Conservation (phyloP, 2,797 vertebrate species). For the Ibycter americanus region DNA sequence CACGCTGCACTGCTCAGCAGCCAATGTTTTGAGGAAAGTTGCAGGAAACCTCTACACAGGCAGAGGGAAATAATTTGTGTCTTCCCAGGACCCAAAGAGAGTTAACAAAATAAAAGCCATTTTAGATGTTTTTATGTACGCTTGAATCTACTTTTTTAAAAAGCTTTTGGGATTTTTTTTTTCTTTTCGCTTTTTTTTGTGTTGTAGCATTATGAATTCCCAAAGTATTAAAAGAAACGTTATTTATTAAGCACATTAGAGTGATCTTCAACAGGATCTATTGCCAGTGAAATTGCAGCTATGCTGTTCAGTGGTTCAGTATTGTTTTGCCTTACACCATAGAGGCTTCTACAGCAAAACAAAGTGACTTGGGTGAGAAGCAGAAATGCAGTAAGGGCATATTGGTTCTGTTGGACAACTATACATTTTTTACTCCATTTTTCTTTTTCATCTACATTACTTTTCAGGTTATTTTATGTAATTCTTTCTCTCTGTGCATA, state of each 20-base stretch:
- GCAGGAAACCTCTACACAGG: neutral
- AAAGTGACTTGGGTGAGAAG: neutral
- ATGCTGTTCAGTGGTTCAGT: neutral
- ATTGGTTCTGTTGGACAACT: neutral
- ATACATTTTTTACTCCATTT: neutral
- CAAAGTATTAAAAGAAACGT: neutral
- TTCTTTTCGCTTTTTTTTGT: neutral
- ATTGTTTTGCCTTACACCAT: neutral
- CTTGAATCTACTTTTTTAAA: neutral
- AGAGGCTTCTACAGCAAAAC: neutral
- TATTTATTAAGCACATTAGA: neutral
- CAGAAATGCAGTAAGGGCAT: neutral
- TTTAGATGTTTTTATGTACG: neutral
- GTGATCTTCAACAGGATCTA: too few species aligned
- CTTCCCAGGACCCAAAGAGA: neutral
- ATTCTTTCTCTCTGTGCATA: neutral
- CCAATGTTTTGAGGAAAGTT: rapidly evolving
- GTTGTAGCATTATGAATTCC: neutral
- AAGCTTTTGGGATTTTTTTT: neutral
- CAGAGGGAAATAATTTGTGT: neutral
- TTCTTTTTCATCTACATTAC: neutral
- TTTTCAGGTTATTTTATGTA: neutral
- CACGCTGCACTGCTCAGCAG: neutral
- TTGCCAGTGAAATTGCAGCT: neutral
- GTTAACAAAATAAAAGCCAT: neutral